Conservation (phyloP, 2,113 vertebrate genomes). For the Alaudala cheleensis region DNA sequence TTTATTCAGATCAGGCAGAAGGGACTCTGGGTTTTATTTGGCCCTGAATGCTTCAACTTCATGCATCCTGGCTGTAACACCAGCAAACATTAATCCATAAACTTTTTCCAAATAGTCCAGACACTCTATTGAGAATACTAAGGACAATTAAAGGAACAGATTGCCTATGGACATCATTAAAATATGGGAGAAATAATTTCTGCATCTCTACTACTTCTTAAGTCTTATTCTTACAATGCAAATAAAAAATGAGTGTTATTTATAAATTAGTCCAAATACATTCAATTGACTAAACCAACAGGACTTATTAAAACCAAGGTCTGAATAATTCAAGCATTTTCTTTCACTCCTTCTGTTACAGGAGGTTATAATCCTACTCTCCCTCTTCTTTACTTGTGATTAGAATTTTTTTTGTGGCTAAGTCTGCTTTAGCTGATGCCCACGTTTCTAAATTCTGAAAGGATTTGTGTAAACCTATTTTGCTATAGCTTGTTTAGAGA, state of each 20-base stretch:
- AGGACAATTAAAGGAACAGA: background rate
- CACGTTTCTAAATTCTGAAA: conserved; percentile 47
- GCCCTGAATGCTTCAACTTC: background rate
- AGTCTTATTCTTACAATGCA: background rate
- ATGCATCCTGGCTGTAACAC: background rate
- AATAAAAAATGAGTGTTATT: background rate
- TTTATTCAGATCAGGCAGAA: conserved; percentile 18
- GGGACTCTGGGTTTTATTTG: background rate
- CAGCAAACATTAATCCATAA: background rate
- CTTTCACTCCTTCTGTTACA: background rate
- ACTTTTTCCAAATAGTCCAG: background rate
- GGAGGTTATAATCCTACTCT: background rate
- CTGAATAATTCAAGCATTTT: background rate
- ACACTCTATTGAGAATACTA: background rate
- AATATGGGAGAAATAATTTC: background rate
- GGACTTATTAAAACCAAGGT: background rate
- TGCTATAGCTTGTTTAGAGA: conserved; percentile 26
- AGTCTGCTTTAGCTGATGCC: conserved; percentile 25
- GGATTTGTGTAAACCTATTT: conserved; percentile 61
- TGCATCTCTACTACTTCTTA: background rate
- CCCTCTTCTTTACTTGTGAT: background rate
- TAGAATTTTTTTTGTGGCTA: conserved; percentile 23
- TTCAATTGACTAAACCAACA: background rate
- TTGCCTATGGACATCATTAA: background rate
- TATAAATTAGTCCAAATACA: background rate